These are phyloP conservation scores for Horisme vitalbata DNA, from an alignment of 2,888 invertebrate genomes.

Conservation along the genomic window DNA sequence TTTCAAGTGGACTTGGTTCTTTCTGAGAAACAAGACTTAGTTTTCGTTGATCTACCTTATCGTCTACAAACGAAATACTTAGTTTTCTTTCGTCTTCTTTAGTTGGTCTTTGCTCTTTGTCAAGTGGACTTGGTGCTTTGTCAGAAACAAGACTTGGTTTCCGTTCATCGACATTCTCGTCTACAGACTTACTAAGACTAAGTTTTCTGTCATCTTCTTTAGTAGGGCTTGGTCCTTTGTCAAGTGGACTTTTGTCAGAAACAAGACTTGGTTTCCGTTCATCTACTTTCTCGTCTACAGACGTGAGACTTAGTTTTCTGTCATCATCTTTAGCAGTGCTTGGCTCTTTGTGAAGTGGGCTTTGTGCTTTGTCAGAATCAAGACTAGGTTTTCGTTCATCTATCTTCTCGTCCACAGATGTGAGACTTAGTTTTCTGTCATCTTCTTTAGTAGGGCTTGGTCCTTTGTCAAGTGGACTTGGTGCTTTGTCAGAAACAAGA, in stretches of 20 bases:
- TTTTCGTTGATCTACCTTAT: not conserved
- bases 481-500: conserved; percentile 2
- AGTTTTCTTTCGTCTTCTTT: conserved; percentile 3
- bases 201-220: not conserved
- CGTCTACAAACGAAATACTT: no score
- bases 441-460: conserved; percentile 10
- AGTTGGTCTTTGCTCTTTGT: conserved; percentile 2
- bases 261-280: conserved; percentile 15
- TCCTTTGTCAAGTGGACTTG: conserved; percentile 10
- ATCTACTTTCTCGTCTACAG: conserved; percentile 2
- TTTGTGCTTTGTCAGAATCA: conserved; percentile 1
- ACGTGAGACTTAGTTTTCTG: conserved; percentile 1
- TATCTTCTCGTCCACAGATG: not conserved
- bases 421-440: conserved; percentile 8
- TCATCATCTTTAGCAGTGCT: conserved; percentile 9
- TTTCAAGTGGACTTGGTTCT: not conserved
- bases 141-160: conserved; percentile 13
- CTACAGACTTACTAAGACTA: conserved; percentile 14
- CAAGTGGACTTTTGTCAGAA: conserved; percentile 1
- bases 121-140: not conserved
- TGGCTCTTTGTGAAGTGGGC: conserved; percentile 3
- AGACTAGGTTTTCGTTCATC: conserved; percentile 1
- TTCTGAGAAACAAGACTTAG: conserved; percentile 10
- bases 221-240: conserved; percentile 24
- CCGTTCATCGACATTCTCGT: conserved; percentile 2